Conservation (phyloP, 2,113 vertebrate species). For the Oophaga pumilio region DNA sequence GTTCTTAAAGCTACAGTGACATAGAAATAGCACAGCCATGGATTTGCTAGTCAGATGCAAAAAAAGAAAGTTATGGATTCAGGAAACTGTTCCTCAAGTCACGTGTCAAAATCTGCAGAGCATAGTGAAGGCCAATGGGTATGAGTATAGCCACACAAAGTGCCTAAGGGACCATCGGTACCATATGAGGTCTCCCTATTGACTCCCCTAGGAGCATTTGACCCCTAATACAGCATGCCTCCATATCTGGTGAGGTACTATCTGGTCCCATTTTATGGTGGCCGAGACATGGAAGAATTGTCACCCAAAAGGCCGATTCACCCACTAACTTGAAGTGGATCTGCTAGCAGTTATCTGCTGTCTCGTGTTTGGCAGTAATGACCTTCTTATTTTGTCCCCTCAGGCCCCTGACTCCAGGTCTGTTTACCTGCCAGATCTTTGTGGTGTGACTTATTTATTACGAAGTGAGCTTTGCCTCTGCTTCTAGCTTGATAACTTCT, state of each 20-base stretch:
- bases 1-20: background rate
- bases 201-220: background rate
- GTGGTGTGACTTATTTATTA: background rate
- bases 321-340: background rate
- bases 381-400: background rate
- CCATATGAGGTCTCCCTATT: background rate
- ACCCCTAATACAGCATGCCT: background rate
- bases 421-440: conserved; percentile 14
- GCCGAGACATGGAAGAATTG: background rate
- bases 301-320: background rate
- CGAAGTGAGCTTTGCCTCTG: conserved; percentile 20
- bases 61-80: background rate
- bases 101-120: background rate
- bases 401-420: background rate
- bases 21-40: background rate
- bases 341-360: background rate
- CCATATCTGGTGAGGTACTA: background rate
- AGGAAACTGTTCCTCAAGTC: background rate
- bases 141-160: background rate
- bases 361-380: conserved; percentile 3
- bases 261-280: background rate
- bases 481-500: background rate
- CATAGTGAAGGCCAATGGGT: no score
- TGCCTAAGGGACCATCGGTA: background rate
- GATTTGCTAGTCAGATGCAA: background rate